Base-by-base conservation (phyloP, 2,888 invertebrate species). In the Ametastegia equiseti region DNA sequence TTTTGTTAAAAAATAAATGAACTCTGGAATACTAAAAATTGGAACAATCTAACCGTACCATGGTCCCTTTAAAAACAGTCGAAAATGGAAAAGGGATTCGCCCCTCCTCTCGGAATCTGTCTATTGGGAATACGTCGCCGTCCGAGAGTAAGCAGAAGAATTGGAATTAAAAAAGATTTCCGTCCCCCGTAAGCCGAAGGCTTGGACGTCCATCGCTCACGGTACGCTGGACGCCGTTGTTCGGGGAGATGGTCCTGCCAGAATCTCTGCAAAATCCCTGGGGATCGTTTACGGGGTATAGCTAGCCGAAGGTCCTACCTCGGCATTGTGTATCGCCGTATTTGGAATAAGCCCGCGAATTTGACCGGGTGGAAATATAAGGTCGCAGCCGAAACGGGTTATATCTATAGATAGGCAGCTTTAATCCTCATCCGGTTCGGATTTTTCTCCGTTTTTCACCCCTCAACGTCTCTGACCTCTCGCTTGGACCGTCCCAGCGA, bases 291-390 rank as follows among this genome's bases (percentile, higher is more conserved):
- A 15, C 30, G 60, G 60, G 13, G 23, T 13, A 60, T n/a, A 15
- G 27, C 30, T 4, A 60, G 11, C 5, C 23, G 5, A 4, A 36
- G 65, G 33, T 63, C 30, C n/a, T 39, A 1, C 36, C 2, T 36
- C 36, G 9, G 19, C 19, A 67, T 67, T 33, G 65, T 67, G 39
- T 39, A 39, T 67, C 65, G 19, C 39, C 11, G 36, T 19, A 67
- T 67, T n/a, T 67, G 65, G 39, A 67, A 67, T 67, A 67, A 67
- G n/a, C n/a, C 19, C 36, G 39, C 15, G 65, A 36, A 60, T 60
- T 27, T n/a, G 39, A 67, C 65, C 39, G 39, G 39, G 65, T n/a
- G 39, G 65, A 67, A 67, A 67, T 67, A 39, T 11, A 3, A 67
- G 65, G n/a, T 27, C 36, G 19, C 11, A 19, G 65, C n/a, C n/a